Base-by-base conservation (phyloP, 2,113 vertebrate genomes). In the Okapia johnstoni region DNA sequence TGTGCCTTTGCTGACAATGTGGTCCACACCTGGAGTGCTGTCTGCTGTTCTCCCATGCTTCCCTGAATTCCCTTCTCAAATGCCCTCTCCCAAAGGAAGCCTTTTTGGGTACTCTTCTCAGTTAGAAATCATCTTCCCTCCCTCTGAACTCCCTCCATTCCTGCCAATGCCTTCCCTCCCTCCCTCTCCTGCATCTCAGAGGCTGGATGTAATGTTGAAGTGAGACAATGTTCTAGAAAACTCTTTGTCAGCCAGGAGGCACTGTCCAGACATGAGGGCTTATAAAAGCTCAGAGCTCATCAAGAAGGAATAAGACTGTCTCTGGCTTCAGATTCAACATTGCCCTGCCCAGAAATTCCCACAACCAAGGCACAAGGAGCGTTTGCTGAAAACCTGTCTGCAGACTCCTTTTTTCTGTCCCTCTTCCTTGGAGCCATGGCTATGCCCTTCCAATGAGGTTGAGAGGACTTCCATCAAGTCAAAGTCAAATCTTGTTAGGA, bases 221-320 rank as follows among this genome's bases (percentile, higher is more conserved):
- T 33, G 58, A 91, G 21, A 26, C 14, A 40, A 55, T 43, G 30
- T n/a, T 93, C 84, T 28, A 58, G 85, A 73, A 92, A 94, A 85
- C 10, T 85, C 91, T 85, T 43, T 58, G 40, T 86, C 40, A 61
- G 40, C 91, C 79, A 30, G 26, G 85, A 94, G 36, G 28, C 58
- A 57, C 63, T 77, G 2, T 61, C 48, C 17, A 84, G 76, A 52
- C 52, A 58, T 1, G 8, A 54, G 13, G 48, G 79, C 46, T 85
- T 36, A 7, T 14, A 43, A 89, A 84, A 28, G 26, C n/a, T 48
- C 23, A 0, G 0, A 54, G 9, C 46, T 61, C 61, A 23, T 43
- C 13, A 3, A 52, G 48, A 76, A 86, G 73, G 21, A 81, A 17
- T 61, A 6, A 79, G 46, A 83, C 7, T 9, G 1, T 36, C 14